A percentile compares a stretch with the other conserved stretches of the same genome.
Conservation (phyloP, 2,797 vertebrate species). For the Cyclura pinguis region DNA sequence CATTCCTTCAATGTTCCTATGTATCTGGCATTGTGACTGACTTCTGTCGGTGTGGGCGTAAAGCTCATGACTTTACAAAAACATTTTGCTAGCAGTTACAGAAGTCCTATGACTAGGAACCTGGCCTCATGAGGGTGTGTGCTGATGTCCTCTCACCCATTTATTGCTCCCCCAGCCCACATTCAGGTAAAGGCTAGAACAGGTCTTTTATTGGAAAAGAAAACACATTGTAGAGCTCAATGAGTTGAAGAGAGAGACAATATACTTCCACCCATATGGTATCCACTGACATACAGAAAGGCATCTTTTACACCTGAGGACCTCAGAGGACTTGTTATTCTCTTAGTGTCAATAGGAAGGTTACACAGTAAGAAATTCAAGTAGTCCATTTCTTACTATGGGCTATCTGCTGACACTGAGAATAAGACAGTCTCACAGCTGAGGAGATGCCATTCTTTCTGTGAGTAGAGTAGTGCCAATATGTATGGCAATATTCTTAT, state of each 20-base stretch:
- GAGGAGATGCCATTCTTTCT: not conserved
- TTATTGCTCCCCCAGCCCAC: too few relatives aligned
- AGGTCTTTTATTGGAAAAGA: not conserved
- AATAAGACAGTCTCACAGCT: not conserved
- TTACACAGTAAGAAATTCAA: not conserved
- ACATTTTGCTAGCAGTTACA: too few relatives aligned
- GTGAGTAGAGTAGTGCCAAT: not conserved
- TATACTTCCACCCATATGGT: not conserved
- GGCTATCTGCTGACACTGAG: not conserved
- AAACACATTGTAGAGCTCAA: not conserved
- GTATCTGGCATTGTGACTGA: too few relatives aligned
- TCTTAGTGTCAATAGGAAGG: not conserved
- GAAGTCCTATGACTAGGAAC: too few relatives aligned
- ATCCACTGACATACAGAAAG: not conserved
- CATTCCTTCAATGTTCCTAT: too few relatives aligned
- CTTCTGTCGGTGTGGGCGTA: too few relatives aligned
- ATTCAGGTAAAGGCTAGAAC: too few relatives aligned
- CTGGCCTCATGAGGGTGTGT: too few relatives aligned
- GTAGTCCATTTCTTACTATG: not conserved
- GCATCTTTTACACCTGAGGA: not conserved
- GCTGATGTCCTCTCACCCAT: too few relatives aligned
- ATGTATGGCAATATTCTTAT: not conserved
- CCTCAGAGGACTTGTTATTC: not conserved
- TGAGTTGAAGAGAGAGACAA: not conserved
- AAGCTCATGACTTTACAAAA: too few relatives aligned